Conservation (phyloP, 2,888 invertebrate genomes). For the Noctua janthe region DNA sequence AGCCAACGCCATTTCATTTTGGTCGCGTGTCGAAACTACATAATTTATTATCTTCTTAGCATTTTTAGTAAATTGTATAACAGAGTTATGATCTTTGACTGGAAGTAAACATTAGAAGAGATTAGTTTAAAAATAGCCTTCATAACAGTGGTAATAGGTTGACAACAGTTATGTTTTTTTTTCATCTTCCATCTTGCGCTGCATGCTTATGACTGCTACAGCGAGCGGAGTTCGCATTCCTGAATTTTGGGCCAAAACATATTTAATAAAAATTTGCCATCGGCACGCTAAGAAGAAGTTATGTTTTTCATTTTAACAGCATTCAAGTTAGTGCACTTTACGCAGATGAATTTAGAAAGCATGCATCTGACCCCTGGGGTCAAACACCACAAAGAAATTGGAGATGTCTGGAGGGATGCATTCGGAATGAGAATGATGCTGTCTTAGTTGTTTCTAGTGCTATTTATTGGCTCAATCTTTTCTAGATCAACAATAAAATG, state of each 20-base stretch:
- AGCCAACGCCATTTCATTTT: constrained; percentile 40
- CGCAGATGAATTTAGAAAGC: neutral
- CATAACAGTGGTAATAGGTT: neutral
- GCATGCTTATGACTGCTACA: no score
- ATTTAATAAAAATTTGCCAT: no score
- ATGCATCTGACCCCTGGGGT: neutral
- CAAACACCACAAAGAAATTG: neutral
- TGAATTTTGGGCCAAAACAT: no score
- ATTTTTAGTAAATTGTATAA: constrained; percentile 41
- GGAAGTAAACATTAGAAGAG: neutral
- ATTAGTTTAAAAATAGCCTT: neutral
- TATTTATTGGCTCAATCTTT: neutral
- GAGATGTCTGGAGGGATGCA: neutral
- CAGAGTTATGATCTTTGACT: constrained; percentile 5
- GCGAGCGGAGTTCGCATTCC: no score
- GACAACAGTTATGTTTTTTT: neutral
- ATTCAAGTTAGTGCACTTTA: neutral
- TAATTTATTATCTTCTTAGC: constrained; percentile 41
- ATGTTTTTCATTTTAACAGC: neutral
- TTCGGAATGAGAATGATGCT: no score
- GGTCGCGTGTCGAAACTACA: constrained; percentile 42
- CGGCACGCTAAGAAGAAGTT: no score
- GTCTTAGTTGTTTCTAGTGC: no score
- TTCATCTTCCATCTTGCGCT: no score
- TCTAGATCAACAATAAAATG: neutral